Conservation (phyloP, 2,888 invertebrate genomes). For the Rosalia funebris region DNA sequence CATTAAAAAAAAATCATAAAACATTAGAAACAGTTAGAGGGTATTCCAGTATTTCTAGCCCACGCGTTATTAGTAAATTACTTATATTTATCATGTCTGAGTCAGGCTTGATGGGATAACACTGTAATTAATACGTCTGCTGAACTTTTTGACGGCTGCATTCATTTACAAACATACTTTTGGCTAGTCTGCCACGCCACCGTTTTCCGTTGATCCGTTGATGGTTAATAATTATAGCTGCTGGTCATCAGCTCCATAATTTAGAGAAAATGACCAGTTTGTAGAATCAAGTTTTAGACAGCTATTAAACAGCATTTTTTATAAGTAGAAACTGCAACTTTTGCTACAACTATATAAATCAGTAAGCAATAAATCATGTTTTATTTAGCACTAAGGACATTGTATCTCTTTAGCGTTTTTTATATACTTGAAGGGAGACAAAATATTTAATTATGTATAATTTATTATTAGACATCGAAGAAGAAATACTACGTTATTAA, state of each 20-base stretch:
- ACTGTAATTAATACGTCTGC: not conserved
- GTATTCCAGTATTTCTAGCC: not conserved
- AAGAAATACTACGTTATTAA: constrained; percentile 5
- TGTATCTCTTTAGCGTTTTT: not conserved
- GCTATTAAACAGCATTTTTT: constrained; percentile 18
- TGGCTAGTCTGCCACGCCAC: constrained; percentile 1
- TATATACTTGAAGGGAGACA: constrained; percentile 7
- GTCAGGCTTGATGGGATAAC: not conserved
- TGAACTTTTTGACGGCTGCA: not conserved
- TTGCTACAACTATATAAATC: constrained; percentile 12
- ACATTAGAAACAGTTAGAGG: not conserved
- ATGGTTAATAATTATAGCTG: constrained; percentile 28
- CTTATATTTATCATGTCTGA: not conserved
- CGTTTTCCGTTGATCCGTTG: constrained; percentile 19
- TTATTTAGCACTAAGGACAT: constrained; percentile 7
- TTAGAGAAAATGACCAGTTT: constrained; percentile 32
- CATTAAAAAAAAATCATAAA: not conserved
- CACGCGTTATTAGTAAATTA: not conserved
- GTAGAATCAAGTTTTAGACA: constrained; percentile 26
- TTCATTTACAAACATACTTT: not conserved
- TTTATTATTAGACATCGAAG: constrained; percentile 10
- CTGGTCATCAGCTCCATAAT: constrained; percentile 25
- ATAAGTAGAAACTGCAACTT: constrained; percentile 27
- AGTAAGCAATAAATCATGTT: constrained; percentile 14
- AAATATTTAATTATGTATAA: constrained; percentile 19